These are phyloP conservation scores for Littorina saxatilis DNA, from an alignment of 1,140 invertebrate species.

Conservation along the genomic window DNA sequence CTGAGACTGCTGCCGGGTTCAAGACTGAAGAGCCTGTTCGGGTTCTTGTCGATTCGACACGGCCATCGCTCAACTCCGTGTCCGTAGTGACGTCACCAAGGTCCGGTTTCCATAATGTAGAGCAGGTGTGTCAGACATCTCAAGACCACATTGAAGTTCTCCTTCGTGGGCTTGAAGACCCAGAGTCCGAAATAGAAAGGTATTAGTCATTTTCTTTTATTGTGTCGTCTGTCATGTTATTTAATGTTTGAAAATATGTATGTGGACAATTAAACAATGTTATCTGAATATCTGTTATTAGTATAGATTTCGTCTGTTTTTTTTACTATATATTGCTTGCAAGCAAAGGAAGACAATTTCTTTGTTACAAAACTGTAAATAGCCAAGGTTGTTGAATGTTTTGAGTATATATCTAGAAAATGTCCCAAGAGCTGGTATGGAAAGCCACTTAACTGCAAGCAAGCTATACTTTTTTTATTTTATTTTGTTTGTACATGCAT, in stretches of 20 bases:
- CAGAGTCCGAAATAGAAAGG: conserved; percentile 45
- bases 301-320: not conserved
- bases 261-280: too few relatives aligned
- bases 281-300: not conserved
- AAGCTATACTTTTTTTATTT: too few relatives aligned
- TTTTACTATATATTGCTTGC: too few relatives aligned
- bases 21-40: conserved; percentile 4
- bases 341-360: too few relatives aligned
- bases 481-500: too few relatives aligned
- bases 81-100: conserved; percentile 44
- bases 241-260: not conserved
- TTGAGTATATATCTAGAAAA: too few relatives aligned
- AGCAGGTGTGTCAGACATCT: conserved; percentile 49
- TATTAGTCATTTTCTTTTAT: conserved; percentile 18
- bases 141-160: conserved; percentile 42
- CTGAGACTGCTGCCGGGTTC: conserved; percentile 38
- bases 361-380: too few relatives aligned
- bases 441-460: too few relatives aligned
- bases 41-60: conserved; percentile 42
- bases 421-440: too few relatives aligned
- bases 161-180: conserved; percentile 35
- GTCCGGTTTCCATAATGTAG: not conserved
- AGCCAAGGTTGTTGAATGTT: too few relatives aligned
- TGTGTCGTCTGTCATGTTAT: not conserved
- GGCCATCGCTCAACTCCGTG: conserved; percentile 32